Percentiles rank a stretch among this genome's conserved stretches.
Evolutionary conservation across 1,140 invertebrate genomes (phyloP).

Genomic region (Zelostemma sp.): DNA sequence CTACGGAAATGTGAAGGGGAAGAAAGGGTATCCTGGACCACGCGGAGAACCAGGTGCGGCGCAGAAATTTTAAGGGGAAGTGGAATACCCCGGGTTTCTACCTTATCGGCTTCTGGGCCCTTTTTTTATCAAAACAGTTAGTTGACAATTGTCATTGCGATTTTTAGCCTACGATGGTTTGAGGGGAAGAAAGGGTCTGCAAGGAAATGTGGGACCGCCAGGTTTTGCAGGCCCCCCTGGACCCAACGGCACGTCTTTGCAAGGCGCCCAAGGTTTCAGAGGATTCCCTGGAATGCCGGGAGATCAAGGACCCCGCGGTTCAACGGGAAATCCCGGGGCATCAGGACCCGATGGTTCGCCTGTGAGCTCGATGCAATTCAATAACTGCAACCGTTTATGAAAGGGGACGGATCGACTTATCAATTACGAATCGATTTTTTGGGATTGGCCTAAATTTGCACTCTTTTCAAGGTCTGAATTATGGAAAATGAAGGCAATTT

Average conservation of each 20-base stretch:
- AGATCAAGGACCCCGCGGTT: slow-evolving; percentile 70
- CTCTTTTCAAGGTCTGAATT: no score
- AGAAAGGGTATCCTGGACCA: slow-evolving; percentile 65
- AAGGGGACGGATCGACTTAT: no score
- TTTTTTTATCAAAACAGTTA: neutral
- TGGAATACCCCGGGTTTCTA: no score
- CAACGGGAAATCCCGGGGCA: slow-evolving; percentile 64
- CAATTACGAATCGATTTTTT: no score
- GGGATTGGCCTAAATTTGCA: no score
- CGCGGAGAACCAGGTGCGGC: slow-evolving; percentile 32
- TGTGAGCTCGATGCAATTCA: slow-evolving; percentile 37
- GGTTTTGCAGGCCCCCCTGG: slow-evolving; percentile 70
- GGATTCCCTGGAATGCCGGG: slow-evolving; percentile 72
- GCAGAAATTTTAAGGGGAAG: no score
- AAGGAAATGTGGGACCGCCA: slow-evolving; percentile 68
- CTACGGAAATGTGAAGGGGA: slow-evolving; percentile 63
- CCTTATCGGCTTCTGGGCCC: no score
- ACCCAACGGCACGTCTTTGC: slow-evolving; percentile 59
- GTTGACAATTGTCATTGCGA: neutral
- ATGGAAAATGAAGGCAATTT: no score
- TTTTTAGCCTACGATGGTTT: slow-evolving; percentile 63
- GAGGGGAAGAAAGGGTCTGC: neutral
- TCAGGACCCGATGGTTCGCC: slow-evolving; percentile 65
- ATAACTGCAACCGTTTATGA: no score
- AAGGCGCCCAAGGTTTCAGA: slow-evolving; percentile 68